Evolutionary conservation across 2,888 invertebrate genomes (phyloP).

Genomic region (Mechanitis messenoides): DNA sequence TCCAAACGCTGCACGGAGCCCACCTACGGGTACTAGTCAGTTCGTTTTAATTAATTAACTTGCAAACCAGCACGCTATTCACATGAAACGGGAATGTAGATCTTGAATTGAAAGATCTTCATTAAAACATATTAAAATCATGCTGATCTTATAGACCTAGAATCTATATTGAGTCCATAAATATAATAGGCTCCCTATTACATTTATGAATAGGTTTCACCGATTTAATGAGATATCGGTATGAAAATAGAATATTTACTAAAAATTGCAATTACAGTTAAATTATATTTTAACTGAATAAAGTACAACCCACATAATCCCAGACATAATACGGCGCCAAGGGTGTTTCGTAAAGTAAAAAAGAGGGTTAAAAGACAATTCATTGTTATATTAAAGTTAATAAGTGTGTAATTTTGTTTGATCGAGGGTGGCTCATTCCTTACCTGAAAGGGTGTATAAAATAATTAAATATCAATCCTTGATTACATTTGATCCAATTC

Average conservation of each 20-base stretch:
- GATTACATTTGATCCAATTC: neutral
- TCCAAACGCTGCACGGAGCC: neutral
- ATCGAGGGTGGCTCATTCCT: constrained; percentile 63
- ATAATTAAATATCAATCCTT: constrained; percentile 21
- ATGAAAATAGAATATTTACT: no score
- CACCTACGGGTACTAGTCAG: constrained; percentile 4
- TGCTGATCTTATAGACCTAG: no score
- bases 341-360: constrained; percentile 30
- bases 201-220: no score
- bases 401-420: constrained; percentile 70
- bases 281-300: no score
- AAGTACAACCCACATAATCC: constrained; percentile 19
- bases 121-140: neutral
- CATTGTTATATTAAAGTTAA: constrained; percentile 50
- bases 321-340: constrained; percentile 38
- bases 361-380: constrained; percentile 25
- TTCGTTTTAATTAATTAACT: constrained; percentile 4
- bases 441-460: constrained; percentile 57
- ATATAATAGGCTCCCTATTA: no score
- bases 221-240: no score
- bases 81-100: neutral
- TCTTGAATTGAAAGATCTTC: neutral
- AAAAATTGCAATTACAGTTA: no score
- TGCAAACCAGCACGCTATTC: constrained; percentile 18
- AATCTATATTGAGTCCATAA: no score